Conservation (phyloP, 2,888 invertebrate genomes). For the Diloba caeruleocephala region DNA sequence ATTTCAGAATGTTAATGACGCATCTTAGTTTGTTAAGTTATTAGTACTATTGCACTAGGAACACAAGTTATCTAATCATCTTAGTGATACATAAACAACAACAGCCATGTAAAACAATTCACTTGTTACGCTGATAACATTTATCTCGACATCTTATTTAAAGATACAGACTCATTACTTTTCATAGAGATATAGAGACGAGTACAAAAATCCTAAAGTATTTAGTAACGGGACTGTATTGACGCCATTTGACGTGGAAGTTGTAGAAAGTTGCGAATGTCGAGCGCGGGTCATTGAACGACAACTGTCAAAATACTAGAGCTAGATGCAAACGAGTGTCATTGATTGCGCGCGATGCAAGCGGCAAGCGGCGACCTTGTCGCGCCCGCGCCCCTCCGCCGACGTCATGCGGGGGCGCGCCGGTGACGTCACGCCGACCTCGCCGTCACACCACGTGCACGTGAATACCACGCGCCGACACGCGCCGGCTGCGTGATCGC, state of each 20-base stretch:
- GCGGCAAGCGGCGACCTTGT: slow-evolving; percentile 74
- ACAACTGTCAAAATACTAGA: slow-evolving; percentile 71
- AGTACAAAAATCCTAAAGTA: not conserved
- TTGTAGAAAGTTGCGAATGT: slow-evolving; percentile 44
- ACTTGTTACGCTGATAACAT: slow-evolving; percentile 25
- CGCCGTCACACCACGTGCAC: slow-evolving; percentile 93
- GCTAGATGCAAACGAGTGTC: slow-evolving; percentile 63
- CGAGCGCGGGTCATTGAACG: slow-evolving; percentile 67
- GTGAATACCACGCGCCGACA: slow-evolving; percentile 95
- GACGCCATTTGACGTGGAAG: not conserved
- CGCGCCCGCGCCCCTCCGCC: slow-evolving; percentile 73
- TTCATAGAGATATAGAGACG: slow-evolving; percentile 10
- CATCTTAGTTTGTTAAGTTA: slow-evolving; percentile 16
- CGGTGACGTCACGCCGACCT: slow-evolving; percentile 90
- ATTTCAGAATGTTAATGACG: slow-evolving; percentile 30
- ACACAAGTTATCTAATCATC: slow-evolving; percentile 34
- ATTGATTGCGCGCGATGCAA: slow-evolving; percentile 57
- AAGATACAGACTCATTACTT: slow-evolving; percentile 6
- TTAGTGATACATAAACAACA: slow-evolving; percentile 27
- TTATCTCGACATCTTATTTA: slow-evolving; percentile 16
- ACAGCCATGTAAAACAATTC: slow-evolving; percentile 23
- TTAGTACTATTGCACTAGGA: slow-evolving; percentile 39
- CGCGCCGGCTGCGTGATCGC: slow-evolving; percentile 93
- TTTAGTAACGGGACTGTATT: slow-evolving; percentile 2
- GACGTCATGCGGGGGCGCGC: slow-evolving; percentile 88